Percentiles rank a stretch among this genome's conserved stretches.
These are phyloP conservation scores for Mesembrinibis cayennensis DNA, from an alignment of 2,113 vertebrate genomes.

Conservation along the genomic window DNA sequence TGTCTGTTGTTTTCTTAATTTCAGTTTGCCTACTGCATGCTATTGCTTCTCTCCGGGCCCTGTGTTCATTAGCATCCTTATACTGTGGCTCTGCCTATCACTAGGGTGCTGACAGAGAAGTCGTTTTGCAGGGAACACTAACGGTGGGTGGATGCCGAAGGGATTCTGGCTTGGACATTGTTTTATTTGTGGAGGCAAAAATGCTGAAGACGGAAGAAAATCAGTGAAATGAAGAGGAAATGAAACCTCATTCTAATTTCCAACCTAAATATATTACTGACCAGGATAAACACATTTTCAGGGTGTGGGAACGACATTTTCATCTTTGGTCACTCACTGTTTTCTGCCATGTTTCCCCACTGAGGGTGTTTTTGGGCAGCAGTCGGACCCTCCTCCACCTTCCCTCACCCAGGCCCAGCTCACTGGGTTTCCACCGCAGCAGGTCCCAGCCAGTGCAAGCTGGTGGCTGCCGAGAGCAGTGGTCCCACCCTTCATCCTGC, in stretches of 20 bases:
- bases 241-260: background rate
- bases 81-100: background rate
- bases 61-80: background rate
- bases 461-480: background rate
- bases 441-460: rapidly evolving
- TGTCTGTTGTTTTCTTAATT: background rate
- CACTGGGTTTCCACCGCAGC: background rate
- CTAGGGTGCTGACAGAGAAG: background rate
- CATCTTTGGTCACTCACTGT: background rate
- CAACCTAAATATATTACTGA: background rate
- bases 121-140: background rate
- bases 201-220: background rate
- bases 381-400: background rate
- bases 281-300: background rate
- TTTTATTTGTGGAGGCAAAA: background rate
- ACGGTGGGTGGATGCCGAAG: rapidly evolving
- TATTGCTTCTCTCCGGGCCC: background rate
- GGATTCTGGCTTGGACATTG: background rate
- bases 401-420: background rate
- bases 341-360: background rate
- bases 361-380: background rate
- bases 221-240: background rate
- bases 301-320: background rate
- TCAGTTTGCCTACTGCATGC: background rate
- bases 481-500: background rate